A percentile compares a stretch with the other conserved stretches of the same genome.
Evolutionary conservation across 2,113 vertebrate genomes (phyloP).

Genomic region (Etia nguti): DNA sequence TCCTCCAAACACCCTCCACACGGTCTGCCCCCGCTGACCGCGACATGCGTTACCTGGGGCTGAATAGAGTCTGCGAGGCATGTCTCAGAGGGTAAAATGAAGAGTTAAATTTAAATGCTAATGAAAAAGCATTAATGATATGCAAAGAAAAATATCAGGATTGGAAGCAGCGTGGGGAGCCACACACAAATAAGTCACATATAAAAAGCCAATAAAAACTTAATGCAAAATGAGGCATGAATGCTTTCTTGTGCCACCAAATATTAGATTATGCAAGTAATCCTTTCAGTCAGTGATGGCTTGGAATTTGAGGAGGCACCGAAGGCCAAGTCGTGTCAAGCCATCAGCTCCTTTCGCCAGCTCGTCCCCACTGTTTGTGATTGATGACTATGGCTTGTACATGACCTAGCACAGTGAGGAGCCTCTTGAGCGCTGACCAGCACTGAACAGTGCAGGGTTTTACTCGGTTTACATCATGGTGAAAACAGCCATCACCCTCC

Average conservation of each 20-base stretch:
- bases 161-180: conserved; percentile 15
- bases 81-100: not conserved
- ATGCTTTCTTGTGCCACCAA: conserved; percentile 74
- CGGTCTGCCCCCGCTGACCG: too few species aligned
- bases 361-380: conserved; percentile 58
- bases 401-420: conserved; percentile 36
- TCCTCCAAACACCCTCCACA: too few species aligned
- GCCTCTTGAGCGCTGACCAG: conserved; percentile 22
- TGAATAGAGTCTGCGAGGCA: not conserved
- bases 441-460: conserved; percentile 32
- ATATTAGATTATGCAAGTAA: conserved; percentile 69
- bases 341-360: conserved; percentile 60
- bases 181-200: conserved; percentile 62
- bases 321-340: conserved; percentile 67
- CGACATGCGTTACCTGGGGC: not conserved
- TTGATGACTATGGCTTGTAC: conserved; percentile 66
- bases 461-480: conserved; percentile 25
- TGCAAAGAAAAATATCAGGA: conserved; percentile 65
- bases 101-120: conserved; percentile 44
- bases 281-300: conserved; percentile 58
- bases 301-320: conserved; percentile 49
- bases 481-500: not conserved
- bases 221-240: conserved; percentile 60
- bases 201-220: conserved; percentile 72
- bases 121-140: conserved; percentile 61